A percentile compares a stretch with the other conserved stretches of the same genome.
Conservation (phyloP, 2,888 invertebrate species). For the Orgyia antiqua region DNA sequence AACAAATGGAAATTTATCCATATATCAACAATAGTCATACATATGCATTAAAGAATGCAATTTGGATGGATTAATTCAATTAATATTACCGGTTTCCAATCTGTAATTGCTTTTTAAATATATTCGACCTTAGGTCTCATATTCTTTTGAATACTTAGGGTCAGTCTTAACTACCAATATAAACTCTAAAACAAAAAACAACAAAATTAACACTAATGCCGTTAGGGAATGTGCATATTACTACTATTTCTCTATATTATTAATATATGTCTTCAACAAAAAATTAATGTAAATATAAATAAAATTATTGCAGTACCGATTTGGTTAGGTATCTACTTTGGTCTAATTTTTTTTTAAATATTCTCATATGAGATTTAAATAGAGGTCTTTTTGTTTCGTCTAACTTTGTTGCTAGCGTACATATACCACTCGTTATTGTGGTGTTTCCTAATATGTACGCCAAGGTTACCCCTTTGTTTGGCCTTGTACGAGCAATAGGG, state of each 20-base stretch:
- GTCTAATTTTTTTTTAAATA: slow-evolving; percentile 38
- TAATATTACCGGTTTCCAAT: slow-evolving; percentile 20
- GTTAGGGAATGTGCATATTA: slow-evolving; percentile 75
- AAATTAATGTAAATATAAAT: slow-evolving; percentile 59
- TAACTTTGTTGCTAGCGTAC: slow-evolving; percentile 70
- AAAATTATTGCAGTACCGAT: slow-evolving; percentile 73
- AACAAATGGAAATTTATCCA: slow-evolving; percentile 25
- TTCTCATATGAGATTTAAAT: slow-evolving; percentile 21
- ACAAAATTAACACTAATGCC: slow-evolving; percentile 66
- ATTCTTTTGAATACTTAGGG: slow-evolving; percentile 57
- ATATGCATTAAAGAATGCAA: slow-evolving; percentile 7
- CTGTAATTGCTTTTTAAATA: slow-evolving; percentile 16
- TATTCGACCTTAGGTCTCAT: slow-evolving; percentile 45
- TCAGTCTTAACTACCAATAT: slow-evolving; percentile 72
- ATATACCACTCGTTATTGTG: slow-evolving; percentile 78
- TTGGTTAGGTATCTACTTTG: slow-evolving; percentile 76
- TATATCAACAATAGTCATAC: slow-evolving; percentile 21
- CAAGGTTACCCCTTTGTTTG: slow-evolving; percentile 89
- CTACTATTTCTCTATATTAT: slow-evolving; percentile 60
- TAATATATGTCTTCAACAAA: slow-evolving; percentile 64
- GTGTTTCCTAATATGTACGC: slow-evolving; percentile 89
- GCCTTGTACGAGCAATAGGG: slow-evolving; percentile 88
- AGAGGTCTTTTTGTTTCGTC: slow-evolving; percentile 68
- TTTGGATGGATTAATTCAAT: slow-evolving; percentile 7
- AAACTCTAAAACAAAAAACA: slow-evolving; percentile 72